phyloP scores from a whole-genome alignment of 2,888 invertebrate genomes.

The Trilocha varians region DNA sequence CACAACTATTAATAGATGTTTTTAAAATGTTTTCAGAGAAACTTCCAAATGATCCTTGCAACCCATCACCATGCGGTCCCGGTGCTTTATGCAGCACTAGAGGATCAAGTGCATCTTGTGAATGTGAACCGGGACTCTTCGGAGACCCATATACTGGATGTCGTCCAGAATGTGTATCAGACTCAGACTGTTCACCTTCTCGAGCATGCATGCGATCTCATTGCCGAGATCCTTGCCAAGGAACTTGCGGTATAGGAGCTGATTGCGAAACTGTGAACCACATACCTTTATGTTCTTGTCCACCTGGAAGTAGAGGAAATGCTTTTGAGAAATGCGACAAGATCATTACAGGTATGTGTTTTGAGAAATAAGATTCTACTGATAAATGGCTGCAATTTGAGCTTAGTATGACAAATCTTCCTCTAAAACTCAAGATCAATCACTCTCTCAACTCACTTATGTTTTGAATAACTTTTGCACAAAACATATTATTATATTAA shows the following conservation, averaged over 20 bases:
- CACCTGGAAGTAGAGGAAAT: slow-evolving; percentile 78
- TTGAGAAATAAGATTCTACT: too few relatives aligned
- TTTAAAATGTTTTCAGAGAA: slow-evolving; percentile 37
- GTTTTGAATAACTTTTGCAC: too few relatives aligned
- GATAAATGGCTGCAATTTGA: too few relatives aligned
- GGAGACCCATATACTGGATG: slow-evolving; percentile 85
- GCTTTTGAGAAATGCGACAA: slow-evolving; percentile 77
- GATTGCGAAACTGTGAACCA: slow-evolving; percentile 82
- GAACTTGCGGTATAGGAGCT: slow-evolving; percentile 88
- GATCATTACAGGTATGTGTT: slow-evolving; percentile 46
- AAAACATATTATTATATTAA: not conserved
- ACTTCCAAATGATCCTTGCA: slow-evolving; percentile 80
- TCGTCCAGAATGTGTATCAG: slow-evolving; percentile 88
- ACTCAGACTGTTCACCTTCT: slow-evolving; percentile 89
- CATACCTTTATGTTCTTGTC: slow-evolving; percentile 81
- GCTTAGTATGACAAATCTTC: too few relatives aligned
- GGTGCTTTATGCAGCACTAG: slow-evolving; percentile 86
- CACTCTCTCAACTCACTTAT: too few relatives aligned
- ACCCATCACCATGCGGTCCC: slow-evolving; percentile 86
- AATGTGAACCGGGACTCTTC: slow-evolving; percentile 80
- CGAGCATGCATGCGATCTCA: slow-evolving; percentile 87
- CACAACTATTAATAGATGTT: slow-evolving; percentile 1
- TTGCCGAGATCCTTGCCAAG: slow-evolving; percentile 87
- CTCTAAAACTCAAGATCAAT: too few relatives aligned
- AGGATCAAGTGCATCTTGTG: slow-evolving; percentile 80